Conservation (phyloP, 2,113 vertebrate species). For the Proterorhinus semilunaris region DNA sequence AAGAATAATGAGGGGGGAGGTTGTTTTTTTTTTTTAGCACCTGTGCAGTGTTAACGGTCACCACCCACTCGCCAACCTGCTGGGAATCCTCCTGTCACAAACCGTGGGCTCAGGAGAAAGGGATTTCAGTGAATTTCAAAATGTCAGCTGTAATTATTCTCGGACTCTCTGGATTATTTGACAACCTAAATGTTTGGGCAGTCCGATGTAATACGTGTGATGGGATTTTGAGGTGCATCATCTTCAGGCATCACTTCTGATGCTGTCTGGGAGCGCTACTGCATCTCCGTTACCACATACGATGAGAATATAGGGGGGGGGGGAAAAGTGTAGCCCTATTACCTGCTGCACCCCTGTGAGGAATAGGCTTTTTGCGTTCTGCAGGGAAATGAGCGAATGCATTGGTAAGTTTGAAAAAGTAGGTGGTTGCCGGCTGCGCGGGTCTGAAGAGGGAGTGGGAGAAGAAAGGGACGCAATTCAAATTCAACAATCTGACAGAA, state of each 20-base stretch:
- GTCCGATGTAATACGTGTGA: no score
- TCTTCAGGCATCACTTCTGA: slow-evolving; percentile 25
- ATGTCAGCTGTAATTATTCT: no score
- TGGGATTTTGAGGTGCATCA: no score
- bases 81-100: no score
- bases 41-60: no score
- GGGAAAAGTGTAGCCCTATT: slow-evolving; percentile 39
- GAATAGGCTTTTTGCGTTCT: slow-evolving; percentile 46
- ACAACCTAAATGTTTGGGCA: no score
- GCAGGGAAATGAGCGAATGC: slow-evolving; percentile 40
- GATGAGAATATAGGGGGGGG: slow-evolving; percentile 54
- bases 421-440: slow-evolving; percentile 14
- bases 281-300: slow-evolving; percentile 56
- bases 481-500: slow-evolving; percentile 75
- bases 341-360: slow-evolving; percentile 46
- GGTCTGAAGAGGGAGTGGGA: slow-evolving; percentile 48
- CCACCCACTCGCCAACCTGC: no score
- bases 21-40: no score
- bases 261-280: slow-evolving; percentile 43
- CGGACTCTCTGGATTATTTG: no score
- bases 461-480: slow-evolving; percentile 67
- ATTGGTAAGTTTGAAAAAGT: slow-evolving; percentile 26
- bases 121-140: no score
- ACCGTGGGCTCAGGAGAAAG: no score
- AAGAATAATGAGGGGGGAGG: no score